A percentile compares a stretch with the other conserved stretches of the same genome.
Evolutionary conservation across 2,888 invertebrate genomes (phyloP).

Genomic region (Aspidapion aeneum): DNA sequence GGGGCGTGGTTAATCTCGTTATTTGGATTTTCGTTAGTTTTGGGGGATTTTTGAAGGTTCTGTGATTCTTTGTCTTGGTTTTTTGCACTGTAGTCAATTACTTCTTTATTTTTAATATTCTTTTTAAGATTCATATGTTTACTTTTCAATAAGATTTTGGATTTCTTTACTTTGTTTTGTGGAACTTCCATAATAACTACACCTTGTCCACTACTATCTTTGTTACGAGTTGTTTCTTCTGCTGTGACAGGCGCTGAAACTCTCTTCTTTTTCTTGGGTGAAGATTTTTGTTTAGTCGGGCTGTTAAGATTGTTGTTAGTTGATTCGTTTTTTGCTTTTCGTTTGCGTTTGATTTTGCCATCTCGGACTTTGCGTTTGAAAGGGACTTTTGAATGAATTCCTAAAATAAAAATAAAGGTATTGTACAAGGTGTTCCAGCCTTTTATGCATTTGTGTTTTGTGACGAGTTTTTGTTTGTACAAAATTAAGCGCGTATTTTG

Average conservation of each 20-base stretch:
- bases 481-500: too few relatives aligned
- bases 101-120: conserved; percentile 65
- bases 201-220: conserved; percentile 33
- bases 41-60: conserved; percentile 49
- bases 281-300: conserved; percentile 41
- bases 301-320: conserved; percentile 42
- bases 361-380: conserved; percentile 76
- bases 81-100: conserved; percentile 73
- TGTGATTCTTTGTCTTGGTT: conserved; percentile 60
- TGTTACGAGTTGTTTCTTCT: conserved; percentile 54
- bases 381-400: conserved; percentile 80
- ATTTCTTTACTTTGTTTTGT: conserved; percentile 46
- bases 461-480: too few relatives aligned
- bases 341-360: conserved; percentile 56
- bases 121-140: too few relatives aligned
- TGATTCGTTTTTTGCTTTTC: conserved; percentile 27
- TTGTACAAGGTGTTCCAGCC: too few relatives aligned
- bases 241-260: conserved; percentile 49
- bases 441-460: too few relatives aligned
- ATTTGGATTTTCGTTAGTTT: background rate
- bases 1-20: conserved; percentile 10
- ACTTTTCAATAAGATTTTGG: conserved; percentile 33
- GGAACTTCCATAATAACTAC: background rate
- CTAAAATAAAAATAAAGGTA: background rate
- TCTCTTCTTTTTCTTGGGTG: conserved; percentile 48